Conservation (phyloP, 2,888 invertebrate genomes). For the Rhingia rostrata region DNA sequence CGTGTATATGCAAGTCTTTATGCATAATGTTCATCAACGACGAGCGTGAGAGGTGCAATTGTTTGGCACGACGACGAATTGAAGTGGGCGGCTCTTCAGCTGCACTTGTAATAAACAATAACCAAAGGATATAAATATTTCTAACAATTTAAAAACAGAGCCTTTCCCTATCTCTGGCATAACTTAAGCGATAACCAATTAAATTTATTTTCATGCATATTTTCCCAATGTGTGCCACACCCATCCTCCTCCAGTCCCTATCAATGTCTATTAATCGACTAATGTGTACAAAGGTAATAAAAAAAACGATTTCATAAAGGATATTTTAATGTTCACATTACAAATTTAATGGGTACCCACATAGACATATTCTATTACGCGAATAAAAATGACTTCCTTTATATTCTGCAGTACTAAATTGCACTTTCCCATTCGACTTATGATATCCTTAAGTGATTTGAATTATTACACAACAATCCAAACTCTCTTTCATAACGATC, state of each 20-base stretch:
- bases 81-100: no score
- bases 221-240: conserved; percentile 23
- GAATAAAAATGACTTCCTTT: conserved; percentile 13
- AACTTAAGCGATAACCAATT: neutral
- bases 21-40: no score
- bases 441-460: no score
- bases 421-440: no score
- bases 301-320: conserved; percentile 31
- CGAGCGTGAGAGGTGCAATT: no score
- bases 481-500: no score
- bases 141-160: neutral
- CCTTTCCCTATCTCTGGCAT: no score
- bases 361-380: neutral
- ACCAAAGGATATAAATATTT: neutral
- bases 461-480: no score
- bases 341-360: conserved; percentile 47
- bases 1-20: no score
- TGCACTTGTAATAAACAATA: no score
- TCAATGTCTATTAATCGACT: conserved; percentile 58
- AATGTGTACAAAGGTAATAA: conserved; percentile 49
- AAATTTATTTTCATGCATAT: neutral
- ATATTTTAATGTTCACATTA: conserved; percentile 45
- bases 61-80: no score
- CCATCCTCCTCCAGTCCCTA: conserved; percentile 11
- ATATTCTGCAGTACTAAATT: neutral